Conservation (phyloP, 2,888 invertebrate genomes). For the Cryptophagus acutangulus region DNA sequence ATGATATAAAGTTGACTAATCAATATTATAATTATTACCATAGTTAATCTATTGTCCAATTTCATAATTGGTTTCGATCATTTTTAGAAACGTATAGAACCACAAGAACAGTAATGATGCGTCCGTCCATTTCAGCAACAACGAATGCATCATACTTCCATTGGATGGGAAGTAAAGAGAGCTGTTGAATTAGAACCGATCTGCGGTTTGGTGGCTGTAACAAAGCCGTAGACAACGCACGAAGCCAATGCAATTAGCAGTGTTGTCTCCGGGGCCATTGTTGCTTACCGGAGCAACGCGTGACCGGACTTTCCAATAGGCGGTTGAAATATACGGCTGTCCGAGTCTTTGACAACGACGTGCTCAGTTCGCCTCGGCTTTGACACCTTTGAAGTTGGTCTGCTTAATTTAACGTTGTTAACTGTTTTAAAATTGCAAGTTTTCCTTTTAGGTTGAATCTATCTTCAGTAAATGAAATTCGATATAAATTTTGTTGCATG, state of each 20-base stretch:
- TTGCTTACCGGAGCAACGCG: constrained; percentile 45
- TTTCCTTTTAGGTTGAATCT: constrained; percentile 25
- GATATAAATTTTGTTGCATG: background rate
- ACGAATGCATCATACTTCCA: too few relatives aligned
- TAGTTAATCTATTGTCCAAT: too few relatives aligned
- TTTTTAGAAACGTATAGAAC: too few relatives aligned
- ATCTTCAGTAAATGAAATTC: background rate
- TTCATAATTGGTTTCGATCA: too few relatives aligned
- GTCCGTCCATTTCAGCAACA: too few relatives aligned
- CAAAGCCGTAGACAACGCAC: constrained; percentile 34
- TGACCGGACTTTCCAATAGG: constrained; percentile 37
- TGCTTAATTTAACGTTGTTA: constrained; percentile 45
- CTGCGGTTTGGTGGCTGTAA: constrained; percentile 31
- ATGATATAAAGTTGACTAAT: too few relatives aligned
- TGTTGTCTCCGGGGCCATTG: constrained; percentile 46
- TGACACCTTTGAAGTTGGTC: constrained; percentile 43
- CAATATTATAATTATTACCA: too few relatives aligned
- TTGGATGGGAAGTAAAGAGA: constrained; percentile 15
- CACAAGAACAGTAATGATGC: too few relatives aligned
- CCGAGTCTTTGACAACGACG: constrained; percentile 36
- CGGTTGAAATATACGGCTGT: background rate
- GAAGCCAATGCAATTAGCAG: constrained; percentile 45
- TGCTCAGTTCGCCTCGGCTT: constrained; percentile 32
- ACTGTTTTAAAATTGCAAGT: constrained; percentile 40
- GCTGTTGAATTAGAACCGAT: constrained; percentile 32